A percentile compares a stretch with the other conserved stretches of the same genome.
Conservation (phyloP, 2,888 invertebrate genomes). For the Uropetala carovei region DNA sequence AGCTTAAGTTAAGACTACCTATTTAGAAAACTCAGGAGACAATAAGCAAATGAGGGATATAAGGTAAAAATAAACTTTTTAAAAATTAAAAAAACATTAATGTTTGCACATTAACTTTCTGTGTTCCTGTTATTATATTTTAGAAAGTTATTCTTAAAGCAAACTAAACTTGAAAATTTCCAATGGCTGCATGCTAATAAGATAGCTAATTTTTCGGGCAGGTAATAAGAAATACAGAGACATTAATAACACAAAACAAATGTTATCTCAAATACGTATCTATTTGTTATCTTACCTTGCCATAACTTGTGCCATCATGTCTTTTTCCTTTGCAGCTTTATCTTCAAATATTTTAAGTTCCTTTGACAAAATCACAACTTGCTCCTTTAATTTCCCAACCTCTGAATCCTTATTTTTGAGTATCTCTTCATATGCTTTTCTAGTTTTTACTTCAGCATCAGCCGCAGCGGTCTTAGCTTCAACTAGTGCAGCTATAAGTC, state of each 20-base stretch:
- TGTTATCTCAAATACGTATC: not conserved
- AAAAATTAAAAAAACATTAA: too few species aligned
- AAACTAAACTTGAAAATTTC: too few species aligned
- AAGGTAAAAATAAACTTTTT: too few species aligned
- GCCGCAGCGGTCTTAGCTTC: slow-evolving; percentile 26
- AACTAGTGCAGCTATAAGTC: slow-evolving; percentile 31
- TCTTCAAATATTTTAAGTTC: not conserved
- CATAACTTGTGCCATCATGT: slow-evolving; percentile 31
- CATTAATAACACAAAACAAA: not conserved
- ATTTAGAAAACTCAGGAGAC: too few species aligned
- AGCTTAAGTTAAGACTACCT: too few species aligned
- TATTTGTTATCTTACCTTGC: slow-evolving; percentile 20
- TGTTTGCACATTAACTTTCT: too few species aligned
- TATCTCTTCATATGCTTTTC: slow-evolving; percentile 19
- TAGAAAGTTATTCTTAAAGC: too few species aligned
- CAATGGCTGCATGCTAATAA: too few species aligned
- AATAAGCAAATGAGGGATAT: too few species aligned
- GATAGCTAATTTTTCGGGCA: too few species aligned
- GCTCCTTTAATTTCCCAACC: not conserved
- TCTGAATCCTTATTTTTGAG: slow-evolving; percentile 7
- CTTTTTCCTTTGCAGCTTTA: slow-evolving; percentile 22
- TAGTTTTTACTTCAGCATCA: not conserved
- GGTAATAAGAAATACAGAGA: too few species aligned
- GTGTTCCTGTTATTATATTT: too few species aligned
- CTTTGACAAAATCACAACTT: not conserved